Evolutionary conservation across 2,888 invertebrate genomes (phyloP), one percentile per base, ranked within the genome.

Genomic region (Apodemia hepburni): DNA sequence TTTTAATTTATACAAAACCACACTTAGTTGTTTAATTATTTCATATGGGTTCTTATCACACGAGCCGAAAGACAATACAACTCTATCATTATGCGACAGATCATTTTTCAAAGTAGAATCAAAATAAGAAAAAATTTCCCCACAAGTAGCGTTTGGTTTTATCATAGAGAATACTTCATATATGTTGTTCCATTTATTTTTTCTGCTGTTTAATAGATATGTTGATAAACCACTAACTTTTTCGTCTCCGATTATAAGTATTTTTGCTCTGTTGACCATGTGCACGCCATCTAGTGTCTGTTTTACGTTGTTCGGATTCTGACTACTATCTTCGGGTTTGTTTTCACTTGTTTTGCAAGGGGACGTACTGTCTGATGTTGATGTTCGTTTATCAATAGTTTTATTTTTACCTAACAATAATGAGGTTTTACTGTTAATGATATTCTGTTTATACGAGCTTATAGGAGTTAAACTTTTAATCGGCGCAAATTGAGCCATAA

Each of bases 21-120:
- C 51, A 22, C 51, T 51, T 22, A 51, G 17, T 51, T 51, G 11
- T 51, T 51, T 49, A 49, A 49, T 49, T 17, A 49, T 12, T 49
- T 49, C 49, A 17, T 17, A 49, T 3, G 49, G 49, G 18, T 49
- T 49, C 8, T n/a, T 51, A 11, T 51, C 51, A 22, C 51, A 11
- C 8, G 51, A 8, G 4, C 51, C 51, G 11, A 51, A 51, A 18
- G 22, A 51, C 22, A 51, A 22, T 51, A 51, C 22, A 51, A 51
- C 51, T n/a, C 7, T 5, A 9, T 22, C 12, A 51, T 18, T 12
- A 22, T 18, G 11, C 18, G 51, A 51, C 51, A 22, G 11, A 6
- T 7, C 12, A 18, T 11, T 3, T 18, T 22, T 22, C 17, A 18
- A 22, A 11, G 8, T 51, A 22, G 51, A 51, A 4, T 49, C 17